phyloP scores from a whole-genome alignment of 1,140 invertebrate genomes.

The Arctopsyche grandis region DNA sequence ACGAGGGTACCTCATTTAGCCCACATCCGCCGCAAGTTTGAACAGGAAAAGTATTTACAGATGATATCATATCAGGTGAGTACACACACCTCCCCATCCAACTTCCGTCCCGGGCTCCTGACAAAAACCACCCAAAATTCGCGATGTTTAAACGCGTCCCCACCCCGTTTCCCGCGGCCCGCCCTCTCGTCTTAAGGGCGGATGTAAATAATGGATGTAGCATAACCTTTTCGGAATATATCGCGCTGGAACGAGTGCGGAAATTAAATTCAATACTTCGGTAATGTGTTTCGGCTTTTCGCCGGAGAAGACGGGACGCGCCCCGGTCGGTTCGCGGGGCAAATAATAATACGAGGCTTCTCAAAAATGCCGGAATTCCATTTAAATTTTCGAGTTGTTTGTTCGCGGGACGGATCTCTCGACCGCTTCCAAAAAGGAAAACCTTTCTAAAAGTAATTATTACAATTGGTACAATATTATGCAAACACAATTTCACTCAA shows the following conservation, averaged over 20 bases:
- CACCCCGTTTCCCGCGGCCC: background rate
- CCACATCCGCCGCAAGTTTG: constrained; percentile 30
- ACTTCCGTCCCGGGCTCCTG: background rate
- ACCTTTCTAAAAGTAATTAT: background rate
- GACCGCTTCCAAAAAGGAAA: background rate
- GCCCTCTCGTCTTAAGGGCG: constrained; percentile 44
- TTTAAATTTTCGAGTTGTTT: constrained; percentile 20
- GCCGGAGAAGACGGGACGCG: constrained; percentile 25
- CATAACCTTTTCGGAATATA: constrained; percentile 50
- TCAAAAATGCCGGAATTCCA: constrained; percentile 28
- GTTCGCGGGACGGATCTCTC: background rate
- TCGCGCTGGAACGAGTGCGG: constrained; percentile 50
- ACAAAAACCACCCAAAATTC: constrained; percentile 19
- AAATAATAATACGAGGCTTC: constrained; percentile 34
- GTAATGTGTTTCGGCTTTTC: constrained; percentile 53
- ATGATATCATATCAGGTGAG: constrained; percentile 41
- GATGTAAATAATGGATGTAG: constrained; percentile 55
- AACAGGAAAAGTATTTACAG: constrained; percentile 40
- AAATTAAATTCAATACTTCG: constrained; percentile 56
- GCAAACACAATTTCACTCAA: background rate
- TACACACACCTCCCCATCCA: background rate
- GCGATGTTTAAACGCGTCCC: constrained; percentile 11
- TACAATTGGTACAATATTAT: background rate
- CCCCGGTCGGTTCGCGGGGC: constrained; percentile 28
- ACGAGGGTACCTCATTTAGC: constrained; percentile 20